A percentile compares a stretch with the other conserved stretches of the same genome.
phyloP scores from a whole-genome alignment of 2,888 invertebrate genomes.

The Mythimna loreyi region DNA sequence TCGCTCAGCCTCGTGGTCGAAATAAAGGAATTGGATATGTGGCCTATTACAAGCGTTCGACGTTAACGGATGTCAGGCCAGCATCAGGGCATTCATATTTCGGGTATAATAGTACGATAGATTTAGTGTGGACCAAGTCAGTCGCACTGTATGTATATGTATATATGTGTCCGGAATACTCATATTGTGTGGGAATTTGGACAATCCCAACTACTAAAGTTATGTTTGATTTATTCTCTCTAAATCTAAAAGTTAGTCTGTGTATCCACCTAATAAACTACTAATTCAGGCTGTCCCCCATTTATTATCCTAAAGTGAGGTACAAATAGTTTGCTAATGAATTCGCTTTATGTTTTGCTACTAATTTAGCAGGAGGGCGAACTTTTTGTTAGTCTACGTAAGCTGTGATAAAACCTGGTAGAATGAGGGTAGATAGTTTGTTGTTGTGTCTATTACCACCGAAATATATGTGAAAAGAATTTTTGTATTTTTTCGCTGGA shows the following conservation, averaged over 20 bases:
- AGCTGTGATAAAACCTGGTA: constrained; percentile 6
- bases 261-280: constrained; percentile 12
- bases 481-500: constrained; percentile 14
- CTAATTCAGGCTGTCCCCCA: constrained; percentile 10
- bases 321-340: constrained; percentile 43
- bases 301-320: constrained; percentile 17
- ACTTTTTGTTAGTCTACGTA: constrained; percentile 34
- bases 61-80: too few relatives aligned
- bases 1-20: too few relatives aligned
- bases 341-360: constrained; percentile 21
- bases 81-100: too few relatives aligned
- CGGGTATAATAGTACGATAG: too few relatives aligned
- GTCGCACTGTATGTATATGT: too few relatives aligned
- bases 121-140: too few relatives aligned
- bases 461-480: neutral
- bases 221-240: constrained; percentile 2
- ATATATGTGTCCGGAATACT: too few relatives aligned
- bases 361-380: constrained; percentile 18
- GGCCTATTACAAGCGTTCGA: too few relatives aligned
- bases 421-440: constrained; percentile 6
- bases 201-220: neutral
- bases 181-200: too few relatives aligned
- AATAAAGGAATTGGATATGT: too few relatives aligned
- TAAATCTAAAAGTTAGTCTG: constrained; percentile 22
- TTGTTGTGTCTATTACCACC: neutral